Base-by-base conservation (phyloP, 1,140 invertebrate species). In the Vanessa tameamea region DNA sequence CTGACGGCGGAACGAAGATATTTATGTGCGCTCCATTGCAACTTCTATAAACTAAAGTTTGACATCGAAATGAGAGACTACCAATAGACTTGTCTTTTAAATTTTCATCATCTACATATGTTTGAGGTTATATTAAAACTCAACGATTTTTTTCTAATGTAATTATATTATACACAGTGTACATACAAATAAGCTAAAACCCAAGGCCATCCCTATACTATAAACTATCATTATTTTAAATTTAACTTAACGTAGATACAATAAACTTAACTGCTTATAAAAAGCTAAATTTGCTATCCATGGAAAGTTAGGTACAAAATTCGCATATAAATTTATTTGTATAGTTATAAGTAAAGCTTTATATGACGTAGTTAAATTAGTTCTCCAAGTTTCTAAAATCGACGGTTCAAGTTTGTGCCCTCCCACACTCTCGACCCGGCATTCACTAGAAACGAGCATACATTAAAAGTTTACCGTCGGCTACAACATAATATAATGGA, bases 361-460 rank as follows among this genome's bases (percentile, higher is more conserved):
- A 15, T 53, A 53, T 16, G 82, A 87, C 84, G 88, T 81, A 90
- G 87, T 90, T 89, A 92, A 92, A 92, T 90, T 90, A 92, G 88
- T 89, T 92, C 84, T 89, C 87, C 84, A 85, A 87, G 87, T 87
- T 87, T 88, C 84, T 84, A 84, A 77, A 86, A 86, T 88, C 83
- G 88, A 88, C 83, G 81, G 88, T 86, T 83, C 79, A 90, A 91
- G 86, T 91, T 89, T 82, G 68, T 72, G 68, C 73, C 71, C 74
- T 74, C 78, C 69, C 75, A 75, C 72, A 71, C 76, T 78, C 61
- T 65, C 69, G 75, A 70, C 72, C 79, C 76, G 63, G 71, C 74
- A 82, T 85, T 83, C 83, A 80, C 76, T 70, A 81, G n/a, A 82
- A 86, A 86, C 83, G 84, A 79, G 84, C 85, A 88, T 89, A 88